phyloP scores from a whole-genome alignment of 2,888 invertebrate species.

The Xestia xanthographa region DNA sequence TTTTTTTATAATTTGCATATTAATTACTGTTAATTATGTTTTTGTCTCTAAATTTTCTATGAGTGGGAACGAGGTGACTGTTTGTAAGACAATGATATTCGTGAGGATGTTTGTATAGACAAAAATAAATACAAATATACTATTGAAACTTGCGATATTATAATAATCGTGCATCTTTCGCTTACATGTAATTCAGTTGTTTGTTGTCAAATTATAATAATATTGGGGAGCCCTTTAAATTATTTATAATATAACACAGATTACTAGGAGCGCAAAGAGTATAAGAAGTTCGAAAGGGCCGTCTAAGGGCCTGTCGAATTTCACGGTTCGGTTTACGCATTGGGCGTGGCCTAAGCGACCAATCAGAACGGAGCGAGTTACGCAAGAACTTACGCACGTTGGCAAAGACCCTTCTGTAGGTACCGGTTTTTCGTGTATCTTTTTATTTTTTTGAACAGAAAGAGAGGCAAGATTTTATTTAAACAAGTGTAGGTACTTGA shows the following conservation, averaged over 20 bases:
- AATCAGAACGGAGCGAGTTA: constrained; percentile 81
- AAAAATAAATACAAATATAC: constrained; percentile 2
- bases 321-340: constrained; percentile 87
- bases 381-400: constrained; percentile 85
- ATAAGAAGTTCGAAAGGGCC: constrained; percentile 85
- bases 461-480: constrained; percentile 58
- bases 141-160: constrained; percentile 11
- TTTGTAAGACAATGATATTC: constrained; percentile 1
- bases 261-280: constrained; percentile 85
- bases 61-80: constrained; percentile 5
- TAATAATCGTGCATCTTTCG: constrained; percentile 27
- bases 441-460: constrained; percentile 56
- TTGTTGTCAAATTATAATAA: constrained; percentile 79
- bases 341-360: constrained; percentile 87
- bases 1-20: constrained; percentile 73
- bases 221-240: constrained; percentile 88
- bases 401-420: constrained; percentile 72
- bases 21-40: constrained; percentile 80
- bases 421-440: constrained; percentile 58
- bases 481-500: constrained; percentile 33
- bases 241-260: constrained; percentile 91
- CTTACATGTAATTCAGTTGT: constrained; percentile 66
- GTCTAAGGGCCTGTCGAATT: constrained; percentile 85
- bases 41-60: constrained; percentile 21
- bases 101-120: not conserved